phyloP scores from a whole-genome alignment of 2,113 vertebrate species.

The Choloepus hoffmanni region DNA sequence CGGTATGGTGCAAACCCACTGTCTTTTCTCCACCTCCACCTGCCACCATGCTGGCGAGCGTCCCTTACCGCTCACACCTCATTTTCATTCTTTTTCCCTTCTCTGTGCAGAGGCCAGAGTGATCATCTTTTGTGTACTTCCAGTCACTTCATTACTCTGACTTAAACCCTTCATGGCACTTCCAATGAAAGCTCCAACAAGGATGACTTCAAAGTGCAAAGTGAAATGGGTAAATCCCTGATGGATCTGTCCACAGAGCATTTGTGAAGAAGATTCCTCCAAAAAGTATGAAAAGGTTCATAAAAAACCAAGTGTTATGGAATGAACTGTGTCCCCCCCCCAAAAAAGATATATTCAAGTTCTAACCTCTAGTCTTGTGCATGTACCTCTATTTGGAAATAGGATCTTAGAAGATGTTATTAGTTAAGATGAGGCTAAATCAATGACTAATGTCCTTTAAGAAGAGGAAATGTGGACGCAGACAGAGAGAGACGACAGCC shows the following conservation, averaged over 20 bases:
- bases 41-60: accelerated
- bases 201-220: background rate
- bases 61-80: background rate
- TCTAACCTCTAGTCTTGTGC: too few relatives aligned
- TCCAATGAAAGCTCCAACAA: background rate
- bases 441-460: too few relatives aligned
- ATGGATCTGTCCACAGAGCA: background rate
- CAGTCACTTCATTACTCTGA: background rate
- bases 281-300: background rate
- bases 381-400: too few relatives aligned
- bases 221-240: background rate
- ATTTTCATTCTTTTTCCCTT: background rate
- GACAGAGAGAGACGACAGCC: too few relatives aligned
- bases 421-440: too few relatives aligned
- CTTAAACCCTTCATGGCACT: background rate
- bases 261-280: background rate
- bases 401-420: too few relatives aligned
- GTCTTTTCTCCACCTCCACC: background rate
- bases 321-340: too few relatives aligned
- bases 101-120: background rate
- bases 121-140: background rate
- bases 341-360: too few relatives aligned
- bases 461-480: too few relatives aligned
- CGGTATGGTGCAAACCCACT: background rate
- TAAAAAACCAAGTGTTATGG: background rate